These are phyloP conservation scores for Ectemnius lituratus DNA, from an alignment of 2,888 invertebrate genomes.

Conservation along the genomic window DNA sequence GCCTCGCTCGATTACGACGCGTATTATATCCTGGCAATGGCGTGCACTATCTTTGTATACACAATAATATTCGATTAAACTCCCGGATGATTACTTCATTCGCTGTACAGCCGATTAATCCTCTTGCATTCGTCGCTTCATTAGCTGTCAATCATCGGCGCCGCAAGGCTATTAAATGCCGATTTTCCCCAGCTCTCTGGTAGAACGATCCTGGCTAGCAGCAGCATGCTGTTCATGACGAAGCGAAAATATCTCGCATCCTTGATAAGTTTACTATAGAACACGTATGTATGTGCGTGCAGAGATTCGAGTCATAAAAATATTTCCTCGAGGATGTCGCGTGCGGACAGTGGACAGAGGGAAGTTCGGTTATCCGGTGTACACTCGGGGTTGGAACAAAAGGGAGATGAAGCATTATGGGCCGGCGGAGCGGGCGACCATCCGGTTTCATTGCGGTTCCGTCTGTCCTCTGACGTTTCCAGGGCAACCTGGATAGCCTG, in stretches of 20 bases:
- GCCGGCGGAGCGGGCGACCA: slow-evolving; percentile 71
- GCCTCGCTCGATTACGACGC: slow-evolving; percentile 63
- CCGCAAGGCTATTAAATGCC: slow-evolving; percentile 47
- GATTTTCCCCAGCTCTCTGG: slow-evolving; percentile 43
- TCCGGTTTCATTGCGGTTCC: slow-evolving; percentile 77
- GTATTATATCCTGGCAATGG: slow-evolving; percentile 39
- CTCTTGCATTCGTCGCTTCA: slow-evolving; percentile 50
- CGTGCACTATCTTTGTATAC: neutral
- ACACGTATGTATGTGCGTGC: neutral
- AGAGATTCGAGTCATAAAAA: neutral
- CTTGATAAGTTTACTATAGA: neutral
- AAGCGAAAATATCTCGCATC: neutral
- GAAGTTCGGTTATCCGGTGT: slow-evolving; percentile 57
- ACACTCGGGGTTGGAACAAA: slow-evolving; percentile 69
- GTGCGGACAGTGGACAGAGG: slow-evolving; percentile 36
- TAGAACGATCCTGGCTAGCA: slow-evolving; percentile 15
- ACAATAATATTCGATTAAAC: slow-evolving; percentile 53
- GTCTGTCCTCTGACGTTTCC: slow-evolving; percentile 78
- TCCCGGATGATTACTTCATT: slow-evolving; percentile 52
- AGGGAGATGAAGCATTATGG: slow-evolving; percentile 70
- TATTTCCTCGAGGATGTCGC: slow-evolving; percentile 5
- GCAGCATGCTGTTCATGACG: neutral
- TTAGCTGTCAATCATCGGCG: slow-evolving; percentile 53
- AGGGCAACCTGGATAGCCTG: slow-evolving; percentile 75
- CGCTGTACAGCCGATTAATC: slow-evolving; percentile 50